These are phyloP conservation scores for Macrobrachium nipponense DNA, from an alignment of 1,140 invertebrate species.

Conservation along the genomic window DNA sequence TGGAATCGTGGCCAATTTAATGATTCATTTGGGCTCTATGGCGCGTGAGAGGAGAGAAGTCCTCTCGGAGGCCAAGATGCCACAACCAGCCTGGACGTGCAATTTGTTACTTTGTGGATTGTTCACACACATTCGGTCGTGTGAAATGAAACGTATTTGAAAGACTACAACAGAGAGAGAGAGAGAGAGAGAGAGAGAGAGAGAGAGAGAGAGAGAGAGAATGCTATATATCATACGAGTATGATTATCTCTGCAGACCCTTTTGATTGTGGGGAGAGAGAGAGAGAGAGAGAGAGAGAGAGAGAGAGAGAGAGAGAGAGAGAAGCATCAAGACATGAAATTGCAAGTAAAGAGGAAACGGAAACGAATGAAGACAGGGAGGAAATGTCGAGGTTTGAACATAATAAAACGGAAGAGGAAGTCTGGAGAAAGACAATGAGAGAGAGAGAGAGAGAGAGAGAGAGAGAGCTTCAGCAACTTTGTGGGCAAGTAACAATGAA, in stretches of 20 bases:
- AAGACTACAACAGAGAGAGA: not conserved
- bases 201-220: constrained; percentile 18
- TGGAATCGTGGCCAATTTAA: too few relatives aligned
- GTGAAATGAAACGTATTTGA: too few relatives aligned
- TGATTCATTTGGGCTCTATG: too few relatives aligned
- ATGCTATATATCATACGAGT: not conserved
- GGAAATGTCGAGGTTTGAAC: not conserved
- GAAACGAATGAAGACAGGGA: not conserved
- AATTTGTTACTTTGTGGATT: too few relatives aligned
- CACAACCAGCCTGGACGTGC: too few relatives aligned
- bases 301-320: constrained; percentile 6
- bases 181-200: constrained; percentile 21
- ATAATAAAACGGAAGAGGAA: not conserved
- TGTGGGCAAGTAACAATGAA: not conserved
- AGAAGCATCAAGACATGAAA: not conserved
- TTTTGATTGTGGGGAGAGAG: not conserved
- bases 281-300: constrained; percentile 22
- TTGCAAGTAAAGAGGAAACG: not conserved
- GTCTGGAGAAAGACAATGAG: not conserved
- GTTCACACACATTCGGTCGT: too few relatives aligned
- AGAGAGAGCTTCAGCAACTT: not conserved
- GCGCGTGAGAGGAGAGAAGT: too few relatives aligned
- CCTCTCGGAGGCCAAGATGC: too few relatives aligned
- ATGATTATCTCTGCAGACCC: too few relatives aligned
- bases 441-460: constrained; percentile 9